Evolutionary conservation across 1,140 invertebrate species (phyloP).

Genomic region (Aphelinus certus): DNA sequence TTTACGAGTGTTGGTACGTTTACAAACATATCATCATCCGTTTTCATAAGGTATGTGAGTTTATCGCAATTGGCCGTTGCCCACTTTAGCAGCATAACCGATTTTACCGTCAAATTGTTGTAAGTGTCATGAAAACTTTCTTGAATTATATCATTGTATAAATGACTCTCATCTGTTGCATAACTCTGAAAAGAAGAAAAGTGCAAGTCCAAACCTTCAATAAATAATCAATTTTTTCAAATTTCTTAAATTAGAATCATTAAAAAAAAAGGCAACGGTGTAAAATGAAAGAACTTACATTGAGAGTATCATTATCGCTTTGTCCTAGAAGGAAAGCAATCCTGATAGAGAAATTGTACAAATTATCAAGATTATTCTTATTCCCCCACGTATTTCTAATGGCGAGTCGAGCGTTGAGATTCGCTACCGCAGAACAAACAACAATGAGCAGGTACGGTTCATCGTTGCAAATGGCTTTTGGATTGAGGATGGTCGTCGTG

Average conservation of each 20-base stretch:
- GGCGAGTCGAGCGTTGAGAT: conserved; percentile 73
- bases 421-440: conserved; percentile 76
- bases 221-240: conserved; percentile 12
- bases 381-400: conserved; percentile 87
- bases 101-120: conserved; percentile 92
- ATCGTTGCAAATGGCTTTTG: conserved; percentile 68
- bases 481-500: conserved; percentile 73
- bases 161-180: conserved; percentile 70
- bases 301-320: conserved; percentile 66
- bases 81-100: conserved; percentile 87
- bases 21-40: conserved; percentile 87
- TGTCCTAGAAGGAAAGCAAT: conserved; percentile 70
- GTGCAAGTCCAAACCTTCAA: conserved; percentile 32
- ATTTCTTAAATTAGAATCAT: neutral
- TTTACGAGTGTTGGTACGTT: conserved; percentile 72
- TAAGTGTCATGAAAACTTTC: conserved; percentile 90
- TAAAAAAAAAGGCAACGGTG: conserved; percentile 1
- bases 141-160: conserved; percentile 87
- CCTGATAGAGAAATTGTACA: conserved; percentile 58
- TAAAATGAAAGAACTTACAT: conserved; percentile 57
- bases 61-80: conserved; percentile 72
- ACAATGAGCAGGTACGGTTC: conserved; percentile 75
- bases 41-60: conserved; percentile 80
- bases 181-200: conserved; percentile 63
- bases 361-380: conserved; percentile 68